Evolutionary conservation across 2,888 invertebrate genomes (phyloP).

Genomic region (Colostygia pectinataria): DNA sequence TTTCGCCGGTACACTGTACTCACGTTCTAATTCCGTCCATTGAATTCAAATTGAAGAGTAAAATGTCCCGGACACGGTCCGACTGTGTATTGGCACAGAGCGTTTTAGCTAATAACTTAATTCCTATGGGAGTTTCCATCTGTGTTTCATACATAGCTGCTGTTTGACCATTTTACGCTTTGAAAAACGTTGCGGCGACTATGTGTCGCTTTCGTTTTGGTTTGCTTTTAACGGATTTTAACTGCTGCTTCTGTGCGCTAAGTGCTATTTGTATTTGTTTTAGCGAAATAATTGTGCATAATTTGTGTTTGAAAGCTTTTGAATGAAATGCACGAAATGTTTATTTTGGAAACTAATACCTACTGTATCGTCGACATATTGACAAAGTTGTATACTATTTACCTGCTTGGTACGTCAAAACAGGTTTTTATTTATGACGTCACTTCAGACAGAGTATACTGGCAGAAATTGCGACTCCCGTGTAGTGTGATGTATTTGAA

Average conservation of each 20-base stretch:
- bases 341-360: too few relatives aligned
- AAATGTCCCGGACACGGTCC: conserved; percentile 59
- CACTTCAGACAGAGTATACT: neutral
- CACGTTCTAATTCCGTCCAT: conserved; percentile 72
- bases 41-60: conserved; percentile 80
- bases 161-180: conserved; percentile 39
- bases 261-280: conserved; percentile 26
- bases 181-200: conserved; percentile 34
- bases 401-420: too few relatives aligned
- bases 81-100: conserved; percentile 62
- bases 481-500: conserved; percentile 6
- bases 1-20: conserved; percentile 45
- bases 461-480: neutral
- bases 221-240: conserved; percentile 25
- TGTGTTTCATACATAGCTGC: conserved; percentile 40
- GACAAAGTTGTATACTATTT: too few relatives aligned
- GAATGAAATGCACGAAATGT: neutral
- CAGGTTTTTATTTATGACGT: neutral
- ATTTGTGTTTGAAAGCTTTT: conserved; percentile 23
- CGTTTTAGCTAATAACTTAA: conserved; percentile 79
- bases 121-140: conserved; percentile 73
- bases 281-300: conserved; percentile 5
- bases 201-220: conserved; percentile 10
- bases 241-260: conserved; percentile 18
- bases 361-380: too few relatives aligned